A percentile compares a stretch with the other conserved stretches of the same genome.
Evolutionary conservation across 2,113 vertebrate genomes (phyloP).

Genomic region (Athene cunicularia): DNA sequence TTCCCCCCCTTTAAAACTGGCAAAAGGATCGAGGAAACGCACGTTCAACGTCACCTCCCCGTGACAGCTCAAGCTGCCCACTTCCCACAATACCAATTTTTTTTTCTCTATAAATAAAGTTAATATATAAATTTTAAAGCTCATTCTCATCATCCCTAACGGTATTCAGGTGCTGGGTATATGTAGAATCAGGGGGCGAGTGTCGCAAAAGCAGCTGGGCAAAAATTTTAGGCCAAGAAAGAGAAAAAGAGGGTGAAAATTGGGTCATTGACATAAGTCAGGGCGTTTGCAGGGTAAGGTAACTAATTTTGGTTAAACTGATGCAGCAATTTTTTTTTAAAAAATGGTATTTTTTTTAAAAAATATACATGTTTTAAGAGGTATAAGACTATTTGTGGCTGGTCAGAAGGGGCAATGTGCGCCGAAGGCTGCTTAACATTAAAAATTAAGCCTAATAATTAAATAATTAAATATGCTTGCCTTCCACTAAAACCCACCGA

Average conservation of each 20-base stretch:
- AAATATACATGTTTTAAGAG: background rate
- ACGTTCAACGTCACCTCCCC: accelerated
- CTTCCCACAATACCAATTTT: no score
- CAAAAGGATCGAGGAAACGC: no score
- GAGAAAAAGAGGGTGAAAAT: background rate
- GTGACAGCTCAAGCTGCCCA: no score
- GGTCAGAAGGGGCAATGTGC: no score
- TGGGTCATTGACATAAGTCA: background rate
- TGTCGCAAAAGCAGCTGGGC: background rate
- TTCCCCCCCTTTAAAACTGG: background rate
- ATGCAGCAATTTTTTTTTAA: no score
- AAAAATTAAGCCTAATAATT: background rate
- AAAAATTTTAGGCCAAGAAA: no score
- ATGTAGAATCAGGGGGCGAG: no score
- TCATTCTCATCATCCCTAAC: no score
- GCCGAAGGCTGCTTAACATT: background rate
- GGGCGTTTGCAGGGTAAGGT: background rate
- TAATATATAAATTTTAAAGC: background rate
- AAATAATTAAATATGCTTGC: background rate
- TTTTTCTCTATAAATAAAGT: background rate
- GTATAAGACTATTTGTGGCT: background rate
- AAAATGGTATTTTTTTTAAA: background rate
- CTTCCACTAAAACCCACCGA: accelerated
- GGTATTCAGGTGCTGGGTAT: background rate
- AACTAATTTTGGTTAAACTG: background rate